Conservation (phyloP, 2,888 invertebrate species). For the Euplagia quadripunctaria region DNA sequence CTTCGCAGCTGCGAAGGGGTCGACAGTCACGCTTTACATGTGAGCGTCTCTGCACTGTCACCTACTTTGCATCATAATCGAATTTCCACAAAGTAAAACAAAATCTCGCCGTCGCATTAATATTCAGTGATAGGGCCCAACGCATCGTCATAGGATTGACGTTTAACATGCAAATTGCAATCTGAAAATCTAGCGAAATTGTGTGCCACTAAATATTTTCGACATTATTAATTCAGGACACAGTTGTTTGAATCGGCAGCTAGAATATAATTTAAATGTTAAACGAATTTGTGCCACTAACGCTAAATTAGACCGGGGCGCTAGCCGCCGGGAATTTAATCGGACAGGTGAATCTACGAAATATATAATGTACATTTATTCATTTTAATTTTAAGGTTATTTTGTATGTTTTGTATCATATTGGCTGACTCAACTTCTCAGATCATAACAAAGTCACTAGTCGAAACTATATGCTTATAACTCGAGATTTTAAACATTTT, state of each 20-base stretch:
- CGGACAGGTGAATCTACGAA: constrained; percentile 71
- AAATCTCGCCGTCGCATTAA: constrained; percentile 84
- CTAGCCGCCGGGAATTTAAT: constrained; percentile 71
- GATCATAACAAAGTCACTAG: too few relatives aligned
- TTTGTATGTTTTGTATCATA: constrained; percentile 33
- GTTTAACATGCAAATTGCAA: constrained; percentile 87
- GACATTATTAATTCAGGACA: constrained; percentile 82
- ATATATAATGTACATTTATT: constrained; percentile 58
- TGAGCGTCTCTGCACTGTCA: constrained; percentile 56
- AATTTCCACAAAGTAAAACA: constrained; percentile 86
- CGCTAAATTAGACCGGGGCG: constrained; percentile 77
- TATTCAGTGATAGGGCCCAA: constrained; percentile 85
- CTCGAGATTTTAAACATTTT: too few relatives aligned
- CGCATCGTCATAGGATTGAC: constrained; percentile 84
- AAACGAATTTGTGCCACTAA: constrained; percentile 83
- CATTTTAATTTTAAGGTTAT: constrained; percentile 47
- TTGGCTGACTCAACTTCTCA: constrained; percentile 18
- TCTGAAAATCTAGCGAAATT: constrained; percentile 85
- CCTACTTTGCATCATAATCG: constrained; percentile 86
- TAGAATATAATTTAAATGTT: constrained; percentile 86
- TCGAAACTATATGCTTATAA: too few relatives aligned
- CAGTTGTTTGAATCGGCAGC: constrained; percentile 82
- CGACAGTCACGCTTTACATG: constrained; percentile 14
- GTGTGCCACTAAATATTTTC: constrained; percentile 85
- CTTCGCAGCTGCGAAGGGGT: neutral